Percentiles rank a stretch among this genome's conserved stretches.
Conservation (phyloP, 2,113 vertebrate species). For the Hemicordylus capensis region DNA sequence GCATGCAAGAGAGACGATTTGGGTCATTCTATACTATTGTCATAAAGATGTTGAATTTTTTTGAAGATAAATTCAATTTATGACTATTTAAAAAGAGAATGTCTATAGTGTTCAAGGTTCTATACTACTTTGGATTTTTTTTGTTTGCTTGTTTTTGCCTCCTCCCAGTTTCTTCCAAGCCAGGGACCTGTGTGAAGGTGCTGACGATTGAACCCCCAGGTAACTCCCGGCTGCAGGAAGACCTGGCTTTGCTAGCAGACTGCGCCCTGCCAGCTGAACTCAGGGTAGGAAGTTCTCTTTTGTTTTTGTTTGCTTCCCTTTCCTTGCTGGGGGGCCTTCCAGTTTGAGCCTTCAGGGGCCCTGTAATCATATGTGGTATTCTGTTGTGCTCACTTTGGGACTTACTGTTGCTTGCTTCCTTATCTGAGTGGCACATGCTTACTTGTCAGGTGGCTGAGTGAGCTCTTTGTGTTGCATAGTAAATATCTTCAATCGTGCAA, state of each 20-base stretch:
- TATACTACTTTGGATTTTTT: slow-evolving; percentile 30
- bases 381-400: neutral
- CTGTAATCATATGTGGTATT: neutral
- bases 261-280: slow-evolving; percentile 89
- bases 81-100: no score
- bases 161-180: slow-evolving; percentile 91
- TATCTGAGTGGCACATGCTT: neutral
- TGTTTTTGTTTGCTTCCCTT: neutral
- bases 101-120: slow-evolving; percentile 43
- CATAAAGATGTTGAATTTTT: no score
- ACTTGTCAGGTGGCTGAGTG: neutral
- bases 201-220: slow-evolving; percentile 88
- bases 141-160: slow-evolving; percentile 30
- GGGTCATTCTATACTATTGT: no score
- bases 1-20: no score
- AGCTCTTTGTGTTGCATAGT: slow-evolving; percentile 13
- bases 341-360: neutral
- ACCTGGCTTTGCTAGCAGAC: slow-evolving; percentile 90
- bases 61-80: no score
- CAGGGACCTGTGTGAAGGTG: slow-evolving; percentile 94
- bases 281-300: slow-evolving; percentile 76
- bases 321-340: neutral
- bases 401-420: slow-evolving; percentile 17
- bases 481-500: neutral
- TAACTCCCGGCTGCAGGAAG: slow-evolving; percentile 86